These are phyloP conservation scores for Clarias batrachus DNA, from an alignment of 2,113 vertebrate species.

Conservation along the genomic window DNA sequence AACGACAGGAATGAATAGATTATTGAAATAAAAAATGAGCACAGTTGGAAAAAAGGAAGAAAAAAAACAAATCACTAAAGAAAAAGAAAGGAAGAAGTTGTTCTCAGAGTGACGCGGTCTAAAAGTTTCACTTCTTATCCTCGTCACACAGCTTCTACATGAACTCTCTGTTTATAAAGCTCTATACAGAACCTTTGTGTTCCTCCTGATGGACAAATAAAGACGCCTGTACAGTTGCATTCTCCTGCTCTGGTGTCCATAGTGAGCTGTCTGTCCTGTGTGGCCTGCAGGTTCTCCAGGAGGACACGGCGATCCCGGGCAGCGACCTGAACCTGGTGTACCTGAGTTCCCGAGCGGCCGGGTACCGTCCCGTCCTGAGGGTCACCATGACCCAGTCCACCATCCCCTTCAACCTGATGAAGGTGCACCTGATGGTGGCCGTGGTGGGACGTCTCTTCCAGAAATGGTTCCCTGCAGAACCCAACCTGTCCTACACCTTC, in stretches of 20 bases:
- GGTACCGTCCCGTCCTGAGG: conserved; percentile 95
- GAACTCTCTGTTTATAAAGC: background rate
- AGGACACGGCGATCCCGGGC: conserved; percentile 92
- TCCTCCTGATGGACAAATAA: background rate
- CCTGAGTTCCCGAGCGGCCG: conserved; percentile 90
- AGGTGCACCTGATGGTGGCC: conserved; percentile 97
- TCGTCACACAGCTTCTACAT: background rate
- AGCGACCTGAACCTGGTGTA: conserved; percentile 91
- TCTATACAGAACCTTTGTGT: background rate
- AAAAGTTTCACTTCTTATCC: background rate
- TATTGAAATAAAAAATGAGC: background rate
- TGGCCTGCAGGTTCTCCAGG: conserved; percentile 86
- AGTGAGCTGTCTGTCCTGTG: background rate
- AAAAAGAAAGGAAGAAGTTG: background rate
- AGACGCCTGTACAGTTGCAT: background rate
- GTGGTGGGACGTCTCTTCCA: conserved; percentile 97
- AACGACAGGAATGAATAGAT: too few relatives aligned
- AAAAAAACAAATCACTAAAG: background rate
- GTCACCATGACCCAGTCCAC: conserved; percentile 92
- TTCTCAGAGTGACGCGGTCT: background rate
- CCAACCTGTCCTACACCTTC: conserved; percentile 94
- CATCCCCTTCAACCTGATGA: conserved; percentile 97
- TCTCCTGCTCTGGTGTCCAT: conserved; percentile 11
- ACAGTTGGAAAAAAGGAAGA: background rate
- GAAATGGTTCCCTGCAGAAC: conserved; percentile 97